Base-by-base conservation (phyloP, 2,888 invertebrate species). In the Epicampocera succincta region DNA sequence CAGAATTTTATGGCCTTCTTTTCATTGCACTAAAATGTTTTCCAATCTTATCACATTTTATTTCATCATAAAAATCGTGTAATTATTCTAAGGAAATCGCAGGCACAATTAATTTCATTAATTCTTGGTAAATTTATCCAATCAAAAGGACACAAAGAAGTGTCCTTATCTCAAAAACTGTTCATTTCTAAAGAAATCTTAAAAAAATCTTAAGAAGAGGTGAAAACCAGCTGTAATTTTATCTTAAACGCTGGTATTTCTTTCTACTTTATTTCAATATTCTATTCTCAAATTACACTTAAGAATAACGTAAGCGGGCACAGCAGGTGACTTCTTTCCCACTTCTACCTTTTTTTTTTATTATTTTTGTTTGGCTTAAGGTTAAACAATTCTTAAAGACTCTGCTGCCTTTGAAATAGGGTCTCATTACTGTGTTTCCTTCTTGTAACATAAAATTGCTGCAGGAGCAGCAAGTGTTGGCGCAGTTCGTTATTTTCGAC, bases 321-420 rank as follows among this genome's bases (percentile, higher is more conserved):
- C 74, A 76, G 80, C 80, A 80, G 75, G 80, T 80, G 80, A 76
- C 75, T 80, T 75, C n/a, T 61, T 66, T 75, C 60, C 33, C 75
- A 71, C 72, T 76, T 75, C 44, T 66, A 15, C 19, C 68, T 63
- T 9, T 12, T 42, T 75, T 63, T 12, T 33, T 19, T 15, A 1
- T 1, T 29, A 4, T 42, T 13, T 9, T 19, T 3, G 33, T 52
- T 38, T 44, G 6, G 6, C 44, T 60, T 42, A 61, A 50, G 17
- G 29, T 52, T 46, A 19, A 44, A 54, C 33, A 63, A 44, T 80
- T 74, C 63, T 0, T 56, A 25, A 9, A 68, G 68, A 68, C 61
- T 63, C 15, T 8, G 5, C 33, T 50, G 38, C 15, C 15, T 42
- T 50, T 15, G 3, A 40, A 46, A 29, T 21, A 25, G 8, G 44